Percentiles rank a stretch among this genome's conserved stretches.
Evolutionary conservation across 2,797 vertebrate genomes (phyloP).

Genomic region (Eulemur albifrons): DNA sequence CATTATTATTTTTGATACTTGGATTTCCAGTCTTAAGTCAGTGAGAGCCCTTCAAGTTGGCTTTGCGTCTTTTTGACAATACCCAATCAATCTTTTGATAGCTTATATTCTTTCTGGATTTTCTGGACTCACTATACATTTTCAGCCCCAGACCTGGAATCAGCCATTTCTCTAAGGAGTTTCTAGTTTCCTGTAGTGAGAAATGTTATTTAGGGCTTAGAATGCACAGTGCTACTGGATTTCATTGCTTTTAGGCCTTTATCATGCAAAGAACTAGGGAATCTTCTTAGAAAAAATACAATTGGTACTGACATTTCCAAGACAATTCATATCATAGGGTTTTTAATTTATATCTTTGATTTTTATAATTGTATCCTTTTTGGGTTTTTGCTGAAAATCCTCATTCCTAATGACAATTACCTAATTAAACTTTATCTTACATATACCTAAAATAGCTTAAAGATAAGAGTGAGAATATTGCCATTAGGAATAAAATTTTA

Average conservation of each 20-base stretch:
- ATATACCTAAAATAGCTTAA: neutral
- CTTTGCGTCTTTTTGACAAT: neutral
- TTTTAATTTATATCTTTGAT: neutral
- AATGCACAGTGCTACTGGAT: neutral
- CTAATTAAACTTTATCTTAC: neutral
- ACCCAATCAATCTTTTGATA: neutral
- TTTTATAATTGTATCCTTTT: neutral
- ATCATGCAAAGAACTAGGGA: neutral
- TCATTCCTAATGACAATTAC: neutral
- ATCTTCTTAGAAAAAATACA: neutral
- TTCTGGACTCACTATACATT: neutral
- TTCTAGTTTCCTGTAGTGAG: neutral
- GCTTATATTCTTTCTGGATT: neutral
- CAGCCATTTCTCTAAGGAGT: neutral
- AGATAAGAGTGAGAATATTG: neutral
- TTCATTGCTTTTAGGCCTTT: neutral
- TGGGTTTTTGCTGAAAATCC: neutral
- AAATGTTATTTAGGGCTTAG: neutral
- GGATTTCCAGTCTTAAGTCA: neutral
- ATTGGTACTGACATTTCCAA: neutral
- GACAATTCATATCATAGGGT: neutral
- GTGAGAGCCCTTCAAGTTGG: neutral
- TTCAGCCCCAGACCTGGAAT: neutral
- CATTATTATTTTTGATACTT: neutral
- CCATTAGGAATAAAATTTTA: neutral